Conservation (phyloP, 2,113 vertebrate species). For the Lipotes vexillifer region DNA sequence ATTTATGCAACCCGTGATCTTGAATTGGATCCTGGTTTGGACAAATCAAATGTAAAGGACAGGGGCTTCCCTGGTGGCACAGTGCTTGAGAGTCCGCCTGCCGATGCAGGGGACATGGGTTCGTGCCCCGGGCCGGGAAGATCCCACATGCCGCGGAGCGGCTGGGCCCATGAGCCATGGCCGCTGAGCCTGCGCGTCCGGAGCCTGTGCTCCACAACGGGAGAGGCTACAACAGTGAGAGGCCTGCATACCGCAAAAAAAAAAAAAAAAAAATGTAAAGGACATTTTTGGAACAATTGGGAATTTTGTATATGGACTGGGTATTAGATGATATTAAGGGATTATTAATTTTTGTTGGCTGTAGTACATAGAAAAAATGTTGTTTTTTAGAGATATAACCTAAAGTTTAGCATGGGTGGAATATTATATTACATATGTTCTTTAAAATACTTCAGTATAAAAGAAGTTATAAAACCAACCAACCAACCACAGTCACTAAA, state of each 20-base stretch:
- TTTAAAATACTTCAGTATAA: slow-evolving; percentile 14
- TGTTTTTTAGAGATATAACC: not conserved
- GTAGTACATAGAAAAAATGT: not conserved
- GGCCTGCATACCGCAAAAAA: too few species aligned
- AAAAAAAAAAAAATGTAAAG: not conserved
- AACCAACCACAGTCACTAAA: not conserved
- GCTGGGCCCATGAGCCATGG: too few species aligned
- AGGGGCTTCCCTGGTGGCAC: too few species aligned
- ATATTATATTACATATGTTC: not conserved
- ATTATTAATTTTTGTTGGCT: not conserved
- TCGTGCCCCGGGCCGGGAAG: accelerated
- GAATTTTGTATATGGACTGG: not conserved
- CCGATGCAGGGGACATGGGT: too few species aligned
- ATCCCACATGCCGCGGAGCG: too few species aligned
- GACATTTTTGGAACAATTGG: not conserved
- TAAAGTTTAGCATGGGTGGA: not conserved
- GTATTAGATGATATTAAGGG: not conserved
- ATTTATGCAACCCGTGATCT: not conserved
- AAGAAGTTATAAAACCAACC: not conserved
- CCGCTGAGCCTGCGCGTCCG: too few species aligned
- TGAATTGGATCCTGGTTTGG: not conserved
- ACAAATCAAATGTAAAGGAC: not conserved
- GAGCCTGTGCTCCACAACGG: too few species aligned
- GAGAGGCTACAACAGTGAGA: too few species aligned
- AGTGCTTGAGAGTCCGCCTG: too few species aligned